These are phyloP conservation scores for Mactra quadrangularis DNA, from an alignment of 1,140 invertebrate genomes.

Conservation along the genomic window DNA sequence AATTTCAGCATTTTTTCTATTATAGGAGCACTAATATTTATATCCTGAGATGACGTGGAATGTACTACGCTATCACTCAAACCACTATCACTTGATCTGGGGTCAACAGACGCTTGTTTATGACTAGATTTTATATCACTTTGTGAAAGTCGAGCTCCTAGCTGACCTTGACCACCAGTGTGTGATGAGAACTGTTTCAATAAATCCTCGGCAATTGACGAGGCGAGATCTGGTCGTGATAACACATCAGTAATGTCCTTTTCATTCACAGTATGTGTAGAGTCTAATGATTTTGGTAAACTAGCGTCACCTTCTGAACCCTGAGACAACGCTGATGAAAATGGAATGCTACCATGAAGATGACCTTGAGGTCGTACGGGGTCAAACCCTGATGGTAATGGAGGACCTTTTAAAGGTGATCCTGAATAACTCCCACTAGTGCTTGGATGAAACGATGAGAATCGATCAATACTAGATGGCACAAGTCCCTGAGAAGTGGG, in stretches of 20 bases:
- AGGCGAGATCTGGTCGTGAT: conserved; percentile 69
- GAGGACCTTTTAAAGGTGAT: conserved; percentile 54
- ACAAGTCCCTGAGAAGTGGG: conserved; percentile 58
- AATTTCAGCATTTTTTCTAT: conserved; percentile 51
- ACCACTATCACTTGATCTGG: conserved; percentile 29
- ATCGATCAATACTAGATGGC: conserved; percentile 48
- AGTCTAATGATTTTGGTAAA: conserved; percentile 42
- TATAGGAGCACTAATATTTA: conserved; percentile 26
- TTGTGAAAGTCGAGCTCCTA: conserved; percentile 28
- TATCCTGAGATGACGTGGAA: conserved; percentile 59
- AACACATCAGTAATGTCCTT: conserved; percentile 70
- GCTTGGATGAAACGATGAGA: conserved; percentile 57
- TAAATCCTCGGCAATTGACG: conserved; percentile 75
- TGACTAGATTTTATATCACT: conserved; percentile 59
- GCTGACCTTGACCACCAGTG: conserved; percentile 21
- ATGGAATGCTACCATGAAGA: conserved; percentile 71
- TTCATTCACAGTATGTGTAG: conserved; percentile 64
- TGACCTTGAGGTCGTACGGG: conserved; percentile 39
- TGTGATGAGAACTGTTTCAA: conserved; percentile 73
- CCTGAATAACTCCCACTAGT: conserved; percentile 33
- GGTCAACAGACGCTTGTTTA: conserved; percentile 4
- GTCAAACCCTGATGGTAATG: conserved; percentile 51
- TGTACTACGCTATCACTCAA: conserved; percentile 28
- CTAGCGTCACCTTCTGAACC: conserved; percentile 40
- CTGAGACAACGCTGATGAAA: conserved; percentile 61